A percentile compares a stretch with the other conserved stretches of the same genome.
Conservation (phyloP, 2,113 vertebrate genomes). For the Halcyon senegalensis region DNA sequence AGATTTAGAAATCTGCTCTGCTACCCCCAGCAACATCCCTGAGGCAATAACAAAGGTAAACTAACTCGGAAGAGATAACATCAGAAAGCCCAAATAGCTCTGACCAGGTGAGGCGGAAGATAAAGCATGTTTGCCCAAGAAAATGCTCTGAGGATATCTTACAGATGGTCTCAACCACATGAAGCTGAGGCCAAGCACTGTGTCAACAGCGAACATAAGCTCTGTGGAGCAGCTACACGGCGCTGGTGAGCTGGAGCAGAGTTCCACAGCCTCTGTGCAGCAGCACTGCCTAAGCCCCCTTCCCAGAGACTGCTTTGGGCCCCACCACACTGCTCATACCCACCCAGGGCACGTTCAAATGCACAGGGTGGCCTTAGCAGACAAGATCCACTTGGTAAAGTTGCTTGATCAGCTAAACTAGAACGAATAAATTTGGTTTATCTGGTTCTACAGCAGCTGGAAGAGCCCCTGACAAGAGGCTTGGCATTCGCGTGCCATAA, state of each 20-base stretch:
- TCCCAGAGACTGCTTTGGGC: neutral
- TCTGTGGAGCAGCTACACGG: neutral
- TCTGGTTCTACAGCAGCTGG: neutral
- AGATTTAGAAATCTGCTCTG: neutral
- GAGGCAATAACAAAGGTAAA: neutral
- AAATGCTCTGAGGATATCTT: neutral
- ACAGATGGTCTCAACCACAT: neutral
- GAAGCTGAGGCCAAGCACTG: neutral
- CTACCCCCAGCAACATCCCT: neutral
- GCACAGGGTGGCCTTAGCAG: neutral
- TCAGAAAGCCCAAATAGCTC: neutral
- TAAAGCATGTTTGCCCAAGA: neutral
- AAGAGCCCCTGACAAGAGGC: neutral
- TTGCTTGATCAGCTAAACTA: neutral
- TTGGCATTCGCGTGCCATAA: rapidly evolving
- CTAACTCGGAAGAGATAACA: neutral
- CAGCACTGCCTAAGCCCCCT: neutral
- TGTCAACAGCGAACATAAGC: neutral
- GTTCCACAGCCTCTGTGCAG: neutral
- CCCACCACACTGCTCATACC: neutral
- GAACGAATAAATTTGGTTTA: neutral
- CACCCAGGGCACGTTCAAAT: neutral
- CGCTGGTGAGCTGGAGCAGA: neutral
- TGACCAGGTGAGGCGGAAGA: neutral
- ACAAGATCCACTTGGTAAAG: neutral